phyloP scores from a whole-genome alignment of 2,113 vertebrate genomes.

The Aldabrachelys gigantea region DNA sequence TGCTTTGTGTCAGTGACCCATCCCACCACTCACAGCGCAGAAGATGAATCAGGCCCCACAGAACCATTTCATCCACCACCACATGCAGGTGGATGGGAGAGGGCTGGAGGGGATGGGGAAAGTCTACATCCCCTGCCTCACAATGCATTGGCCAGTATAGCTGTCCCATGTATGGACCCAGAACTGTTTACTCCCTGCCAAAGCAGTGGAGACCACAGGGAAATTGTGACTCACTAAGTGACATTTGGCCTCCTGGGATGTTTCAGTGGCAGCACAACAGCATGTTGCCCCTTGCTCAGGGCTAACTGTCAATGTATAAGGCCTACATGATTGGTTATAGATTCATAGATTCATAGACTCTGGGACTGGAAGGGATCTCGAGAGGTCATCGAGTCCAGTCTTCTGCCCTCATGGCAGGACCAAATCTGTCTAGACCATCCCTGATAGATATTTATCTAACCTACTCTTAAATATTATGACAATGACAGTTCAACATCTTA shows the following conservation, averaged over 20 bases:
- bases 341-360: too few relatives aligned
- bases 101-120: fast-evolving
- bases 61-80: neutral
- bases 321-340: neutral
- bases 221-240: neutral
- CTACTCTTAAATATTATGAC: too few relatives aligned
- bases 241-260: neutral
- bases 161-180: fast-evolving
- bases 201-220: neutral
- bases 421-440: too few relatives aligned
- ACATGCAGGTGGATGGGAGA: neutral
- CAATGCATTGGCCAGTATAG: neutral
- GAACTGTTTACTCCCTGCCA: neutral
- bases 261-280: fast-evolving
- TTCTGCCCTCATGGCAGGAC: too few relatives aligned
- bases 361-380: too few relatives aligned
- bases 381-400: too few relatives aligned
- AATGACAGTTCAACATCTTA: neutral
- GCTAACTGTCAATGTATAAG: neutral
- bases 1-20: neutral
- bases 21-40: neutral
- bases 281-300: neutral
- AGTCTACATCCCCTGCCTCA: neutral
- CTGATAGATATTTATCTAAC: too few relatives aligned
- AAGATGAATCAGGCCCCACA: neutral